Percentiles rank a stretch among this genome's conserved stretches.
Conservation (phyloP, 2,888 invertebrate genomes). For the Cordilura impudica region DNA sequence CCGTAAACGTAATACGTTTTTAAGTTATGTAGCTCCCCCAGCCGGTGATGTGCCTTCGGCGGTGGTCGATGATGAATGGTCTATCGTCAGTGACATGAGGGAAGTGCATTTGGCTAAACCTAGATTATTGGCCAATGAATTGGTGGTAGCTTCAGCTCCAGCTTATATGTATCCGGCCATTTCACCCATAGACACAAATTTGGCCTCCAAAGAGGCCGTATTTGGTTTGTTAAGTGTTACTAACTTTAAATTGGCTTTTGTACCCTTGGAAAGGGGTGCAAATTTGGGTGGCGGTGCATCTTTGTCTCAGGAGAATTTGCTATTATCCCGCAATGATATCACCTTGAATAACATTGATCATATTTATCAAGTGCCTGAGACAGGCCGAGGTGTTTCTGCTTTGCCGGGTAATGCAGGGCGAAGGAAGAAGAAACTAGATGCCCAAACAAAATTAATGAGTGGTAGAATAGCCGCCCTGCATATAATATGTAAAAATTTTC, state of each 20-base stretch:
- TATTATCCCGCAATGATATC: slow-evolving; percentile 75
- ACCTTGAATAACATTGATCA: slow-evolving; percentile 77
- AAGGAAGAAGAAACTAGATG: slow-evolving; percentile 74
- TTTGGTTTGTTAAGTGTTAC: slow-evolving; percentile 92
- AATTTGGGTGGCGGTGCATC: slow-evolving; percentile 26
- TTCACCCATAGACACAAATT: slow-evolving; percentile 78
- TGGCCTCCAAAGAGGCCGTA: slow-evolving; percentile 84
- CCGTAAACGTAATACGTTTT: slow-evolving; percentile 73
- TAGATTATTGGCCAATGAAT: slow-evolving; percentile 79
- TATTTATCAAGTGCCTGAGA: slow-evolving; percentile 75
- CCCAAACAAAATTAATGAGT: slow-evolving; percentile 74
- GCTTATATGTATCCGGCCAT: slow-evolving; percentile 89
- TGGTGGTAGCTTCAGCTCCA: slow-evolving; percentile 89
- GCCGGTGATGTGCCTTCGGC: slow-evolving; percentile 65
- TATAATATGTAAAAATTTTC: slow-evolving; percentile 84
- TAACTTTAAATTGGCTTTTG: slow-evolving; percentile 94
- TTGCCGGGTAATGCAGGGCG: slow-evolving; percentile 68
- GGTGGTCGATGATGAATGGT: slow-evolving; percentile 71
- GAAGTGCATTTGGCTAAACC: slow-evolving; percentile 72
- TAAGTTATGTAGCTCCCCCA: slow-evolving; percentile 73
- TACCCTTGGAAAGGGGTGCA: slow-evolving; percentile 79
- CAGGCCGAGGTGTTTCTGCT: slow-evolving; percentile 70
- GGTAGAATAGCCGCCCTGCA: slow-evolving; percentile 76
- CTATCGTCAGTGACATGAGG: slow-evolving; percentile 71
- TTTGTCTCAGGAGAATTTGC: slow-evolving; percentile 74